Evolutionary conservation across 2,888 invertebrate genomes (phyloP).

Genomic region (Holacanthella duospinosa): DNA sequence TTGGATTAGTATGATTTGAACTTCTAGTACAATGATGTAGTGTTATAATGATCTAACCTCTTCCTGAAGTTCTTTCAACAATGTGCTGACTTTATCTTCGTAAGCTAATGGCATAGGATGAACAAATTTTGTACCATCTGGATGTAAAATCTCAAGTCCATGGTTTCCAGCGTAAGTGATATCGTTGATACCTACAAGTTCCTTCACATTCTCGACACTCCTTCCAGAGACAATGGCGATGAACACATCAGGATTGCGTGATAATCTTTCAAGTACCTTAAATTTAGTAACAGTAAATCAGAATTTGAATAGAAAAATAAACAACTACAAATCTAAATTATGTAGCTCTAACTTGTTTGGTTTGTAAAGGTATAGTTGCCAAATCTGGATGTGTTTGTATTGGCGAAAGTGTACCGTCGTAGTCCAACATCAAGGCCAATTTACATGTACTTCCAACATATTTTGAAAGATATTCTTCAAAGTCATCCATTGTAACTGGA

Average conservation of each 20-base stretch:
- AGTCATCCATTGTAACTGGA: conserved; percentile 80
- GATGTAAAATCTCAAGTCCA: conserved; percentile 68
- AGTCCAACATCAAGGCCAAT: conserved; percentile 65
- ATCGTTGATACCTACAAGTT: conserved; percentile 82
- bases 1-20: conserved; percentile 4
- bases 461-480: conserved; percentile 78
- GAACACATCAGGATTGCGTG: conserved; percentile 75
- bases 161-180: conserved; percentile 85
- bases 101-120: conserved; percentile 77
- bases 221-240: conserved; percentile 78
- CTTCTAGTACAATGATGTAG: conserved; percentile 4
- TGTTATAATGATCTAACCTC: conserved; percentile 33
- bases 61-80: conserved; percentile 65
- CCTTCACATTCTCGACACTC: conserved; percentile 74
- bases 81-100: conserved; percentile 63
- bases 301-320: not conserved
- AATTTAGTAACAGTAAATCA: conserved; percentile 1
- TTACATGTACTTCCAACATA: conserved; percentile 75
- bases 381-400: conserved; percentile 82
- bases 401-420: conserved; percentile 79
- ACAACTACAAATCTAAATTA: no score
- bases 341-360: conserved; percentile 52
- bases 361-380: conserved; percentile 72
- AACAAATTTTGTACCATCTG: conserved; percentile 79
- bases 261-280: conserved; percentile 63